Evolutionary conservation across 2,113 vertebrate species (phyloP), one percentile per base, ranked within the genome.

Genomic region (Empidonax traillii): DNA sequence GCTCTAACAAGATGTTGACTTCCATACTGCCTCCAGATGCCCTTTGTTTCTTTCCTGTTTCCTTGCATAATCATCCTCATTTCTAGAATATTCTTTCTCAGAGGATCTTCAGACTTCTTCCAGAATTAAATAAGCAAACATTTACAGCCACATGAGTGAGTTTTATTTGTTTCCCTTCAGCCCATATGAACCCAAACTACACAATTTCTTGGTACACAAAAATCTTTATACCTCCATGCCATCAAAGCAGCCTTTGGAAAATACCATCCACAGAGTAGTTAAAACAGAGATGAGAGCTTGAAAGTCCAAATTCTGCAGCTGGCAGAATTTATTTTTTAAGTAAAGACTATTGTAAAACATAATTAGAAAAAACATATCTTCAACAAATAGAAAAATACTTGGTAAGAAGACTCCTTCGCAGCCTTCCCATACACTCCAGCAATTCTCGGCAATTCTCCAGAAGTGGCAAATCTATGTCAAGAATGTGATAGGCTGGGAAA

Each of bases 401-500:
- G 8, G 13, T 25, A 82, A 61, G 33, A 78, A 23, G 11, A 31
- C 0, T 1, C 0, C 4, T 58, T 69, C 33, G 14, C 51, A 73
- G 9, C 11, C 18, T 82, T n/a, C 14, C 10, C 31, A 55, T 25
- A 16, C 28, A 41, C 3, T 8, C 9, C 18, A 46, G 39, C 39
- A 10, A 39, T 10, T 3, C 6, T 73, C 76, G 55, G 5, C 3
- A 1, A 14, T 62, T 73, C 6, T 73, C n/a, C 59, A 77, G 63
- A 61, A 66, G 65, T 1, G 2, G 16, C 4, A 51, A 41, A 44
- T 51, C 15, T 27, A 13, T 56, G 24, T 43, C 35, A 61, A 43
- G 9, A 20, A n/a, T 20, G 6, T 14, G 3, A 9, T 14, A 14
- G 24, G 3, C 28, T 82, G 37, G 12, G n/a, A 66, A 74, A 25